Conservation (phyloP, 1,140 invertebrate species). For the Notospermus geniculatus region DNA sequence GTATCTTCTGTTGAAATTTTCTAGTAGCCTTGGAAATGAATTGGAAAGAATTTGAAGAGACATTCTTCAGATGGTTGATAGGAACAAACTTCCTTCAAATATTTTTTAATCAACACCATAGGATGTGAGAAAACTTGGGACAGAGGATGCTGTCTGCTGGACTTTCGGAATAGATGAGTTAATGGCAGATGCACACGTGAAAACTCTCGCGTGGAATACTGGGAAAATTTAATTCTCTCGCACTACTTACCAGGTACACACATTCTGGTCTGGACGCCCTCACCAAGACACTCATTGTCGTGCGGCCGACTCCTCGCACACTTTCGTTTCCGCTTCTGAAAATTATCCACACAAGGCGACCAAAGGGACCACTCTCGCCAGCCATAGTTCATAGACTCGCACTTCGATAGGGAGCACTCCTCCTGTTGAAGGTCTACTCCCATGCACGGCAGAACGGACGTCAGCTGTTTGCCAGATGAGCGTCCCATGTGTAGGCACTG, state of each 20-base stretch:
- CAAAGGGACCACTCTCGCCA: constrained; percentile 29
- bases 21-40: no score
- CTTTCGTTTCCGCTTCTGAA: constrained; percentile 26
- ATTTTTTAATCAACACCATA: no score
- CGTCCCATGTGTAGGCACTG: constrained; percentile 22
- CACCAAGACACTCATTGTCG: constrained; percentile 14
- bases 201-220: no score
- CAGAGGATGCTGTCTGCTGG: no score
- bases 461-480: constrained; percentile 8
- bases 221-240: no score
- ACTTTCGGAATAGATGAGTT: no score
- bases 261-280: constrained; percentile 6
- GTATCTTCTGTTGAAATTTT: no score
- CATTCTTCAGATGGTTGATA: no score
- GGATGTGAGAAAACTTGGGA: no score
- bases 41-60: no score
- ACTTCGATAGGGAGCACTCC: constrained; percentile 21
- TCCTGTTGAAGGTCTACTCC: constrained; percentile 23
- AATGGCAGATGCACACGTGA: no score
- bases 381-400: constrained; percentile 13
- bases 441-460: constrained; percentile 27
- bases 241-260: not conserved
- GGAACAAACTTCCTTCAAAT: no score
- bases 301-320: constrained; percentile 14
- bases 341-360: constrained; percentile 23